A percentile compares a stretch with the other conserved stretches of the same genome.
phyloP scores from a whole-genome alignment of 1,140 invertebrate species.

The Drosophila eugracilis region DNA sequence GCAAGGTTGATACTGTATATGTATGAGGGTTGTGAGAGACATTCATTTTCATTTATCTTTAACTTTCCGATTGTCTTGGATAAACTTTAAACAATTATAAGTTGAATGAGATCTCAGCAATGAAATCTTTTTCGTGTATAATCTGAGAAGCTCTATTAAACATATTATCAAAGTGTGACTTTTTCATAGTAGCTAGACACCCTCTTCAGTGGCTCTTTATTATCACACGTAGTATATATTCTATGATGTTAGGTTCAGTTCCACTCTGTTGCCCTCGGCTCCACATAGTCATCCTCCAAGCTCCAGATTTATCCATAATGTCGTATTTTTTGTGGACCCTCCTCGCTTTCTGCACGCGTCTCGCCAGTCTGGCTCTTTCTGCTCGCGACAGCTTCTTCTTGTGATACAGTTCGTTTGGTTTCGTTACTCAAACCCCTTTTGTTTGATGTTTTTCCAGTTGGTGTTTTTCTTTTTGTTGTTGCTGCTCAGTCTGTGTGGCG shows the following conservation, averaged over 20 bases:
- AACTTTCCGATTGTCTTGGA: no score
- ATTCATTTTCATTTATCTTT: neutral
- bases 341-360: neutral
- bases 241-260: constrained; percentile 55
- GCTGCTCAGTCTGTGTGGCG: constrained; percentile 54
- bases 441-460: constrained; percentile 23
- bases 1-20: neutral
- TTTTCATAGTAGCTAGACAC: neutral
- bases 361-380: constrained; percentile 26
- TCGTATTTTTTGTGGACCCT: constrained; percentile 24
- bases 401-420: constrained; percentile 67
- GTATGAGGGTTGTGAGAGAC: no score
- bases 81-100: no score
- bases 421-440: constrained; percentile 33
- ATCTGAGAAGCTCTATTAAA: neutral
- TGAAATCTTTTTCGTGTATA: neutral
- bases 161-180: neutral
- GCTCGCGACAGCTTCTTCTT: constrained; percentile 32
- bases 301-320: constrained; percentile 15
- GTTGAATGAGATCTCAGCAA: no score
- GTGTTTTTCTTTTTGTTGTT: constrained; percentile 2
- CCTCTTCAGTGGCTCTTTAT: neutral
- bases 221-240: constrained; percentile 16
- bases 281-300: constrained; percentile 17
- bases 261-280: constrained; percentile 54